These are phyloP conservation scores for Oreohelix idahoensis DNA, from an alignment of 1,140 invertebrate species.

Conservation along the genomic window DNA sequence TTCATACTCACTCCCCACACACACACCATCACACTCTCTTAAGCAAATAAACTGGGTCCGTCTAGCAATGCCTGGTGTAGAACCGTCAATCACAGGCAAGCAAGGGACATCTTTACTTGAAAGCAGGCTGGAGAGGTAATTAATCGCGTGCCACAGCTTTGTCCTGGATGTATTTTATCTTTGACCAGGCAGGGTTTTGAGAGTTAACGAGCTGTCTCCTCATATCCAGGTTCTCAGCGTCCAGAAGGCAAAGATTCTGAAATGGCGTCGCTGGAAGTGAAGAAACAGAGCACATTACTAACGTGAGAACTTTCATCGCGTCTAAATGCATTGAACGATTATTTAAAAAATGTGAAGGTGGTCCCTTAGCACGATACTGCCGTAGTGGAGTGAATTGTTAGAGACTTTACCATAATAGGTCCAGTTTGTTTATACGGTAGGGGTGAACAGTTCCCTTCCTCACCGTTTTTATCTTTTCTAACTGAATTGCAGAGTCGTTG, in stretches of 20 bases:
- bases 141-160: slow-evolving; percentile 16
- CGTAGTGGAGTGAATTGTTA: too few relatives aligned
- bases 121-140: slow-evolving; percentile 3
- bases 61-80: not conserved
- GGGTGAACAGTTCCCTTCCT: too few relatives aligned
- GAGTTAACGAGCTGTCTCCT: slow-evolving; percentile 9
- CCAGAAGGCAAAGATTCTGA: not conserved
- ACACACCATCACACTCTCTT: not conserved
- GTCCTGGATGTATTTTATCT: slow-evolving; percentile 14
- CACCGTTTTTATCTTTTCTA: too few relatives aligned
- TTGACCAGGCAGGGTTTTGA: not conserved
- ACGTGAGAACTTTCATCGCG: not conserved
- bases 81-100: not conserved
- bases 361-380: too few relatives aligned
- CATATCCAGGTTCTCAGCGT: not conserved
- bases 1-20: not conserved
- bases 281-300: not conserved
- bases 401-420: too few relatives aligned
- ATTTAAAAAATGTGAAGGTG: too few relatives aligned
- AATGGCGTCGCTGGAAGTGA: not conserved
- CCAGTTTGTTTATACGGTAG: too few relatives aligned
- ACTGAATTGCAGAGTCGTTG: too few relatives aligned
- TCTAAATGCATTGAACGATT: not conserved
- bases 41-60: not conserved
- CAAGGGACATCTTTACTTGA: slow-evolving; percentile 26